Base-by-base conservation (phyloP, 2,888 invertebrate genomes). In the Paralinhomoeus sp. region DNA sequence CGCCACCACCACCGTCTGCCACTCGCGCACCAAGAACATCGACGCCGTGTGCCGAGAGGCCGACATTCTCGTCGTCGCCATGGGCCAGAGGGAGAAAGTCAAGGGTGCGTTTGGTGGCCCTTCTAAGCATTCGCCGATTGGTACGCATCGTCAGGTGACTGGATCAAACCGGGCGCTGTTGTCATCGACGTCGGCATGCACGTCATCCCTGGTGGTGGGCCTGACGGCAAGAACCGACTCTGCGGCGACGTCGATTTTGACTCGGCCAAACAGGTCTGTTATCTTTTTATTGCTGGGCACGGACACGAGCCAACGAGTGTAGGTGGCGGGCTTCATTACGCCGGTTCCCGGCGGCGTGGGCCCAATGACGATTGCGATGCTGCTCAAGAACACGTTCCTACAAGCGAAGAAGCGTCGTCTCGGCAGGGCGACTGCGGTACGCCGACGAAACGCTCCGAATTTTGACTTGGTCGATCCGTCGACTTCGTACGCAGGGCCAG, bases 121-220 rank as follows among this genome's bases (percentile, higher is more conserved):
- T 34, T 34, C 27, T 12, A 9, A 9, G 7, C 27, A 12, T 27
- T 27, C 27, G 5, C 12, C n/a, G n/a, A n/a, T n/a, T n/a, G n/a
- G n/a, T n/a, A n/a, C n/a, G n/a, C n/a, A n/a, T n/a, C n/a, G 47
- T 38, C 47, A 54, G 56, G 52, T 0, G 78, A 78, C 49, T 93
- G 93, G 93, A 76, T 99, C 53, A 97, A 97, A 66, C 82, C 83
- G 0, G 91, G 93, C 3, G 89, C 93, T 18, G 78, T 97, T 15
- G 91, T 97, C 36, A 89, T 99, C 56, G 97, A 97, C 65, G 97
- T 93, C 65, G 97, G 97, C 38, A 97, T 97, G 54, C 91, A 85
- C 67, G 73, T 62, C 17, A 52, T 52, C 23, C 46, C 47, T 17
- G 42, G 45, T 17, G 42, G 40, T 7, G 45, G 45, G 3, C 27